Percentiles rank a stretch among this genome's conserved stretches.
Evolutionary conservation across 2,888 invertebrate species (phyloP).

Genomic region (Merodon equestris): DNA sequence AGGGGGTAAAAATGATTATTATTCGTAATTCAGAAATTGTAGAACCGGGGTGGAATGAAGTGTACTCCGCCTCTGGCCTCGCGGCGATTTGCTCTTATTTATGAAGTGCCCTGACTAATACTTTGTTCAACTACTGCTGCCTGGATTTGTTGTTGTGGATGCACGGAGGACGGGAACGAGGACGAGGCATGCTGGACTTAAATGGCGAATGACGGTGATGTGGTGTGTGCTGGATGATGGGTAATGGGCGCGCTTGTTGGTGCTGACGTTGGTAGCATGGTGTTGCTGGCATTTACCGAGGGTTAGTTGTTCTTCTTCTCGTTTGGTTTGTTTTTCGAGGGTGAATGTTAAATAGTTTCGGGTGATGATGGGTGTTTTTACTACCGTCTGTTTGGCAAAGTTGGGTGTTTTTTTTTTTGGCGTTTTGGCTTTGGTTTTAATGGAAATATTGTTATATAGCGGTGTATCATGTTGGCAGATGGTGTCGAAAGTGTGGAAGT

Average conservation of each 20-base stretch:
- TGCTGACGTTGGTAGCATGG: no score
- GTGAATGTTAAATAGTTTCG: constrained; percentile 53
- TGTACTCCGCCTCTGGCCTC: constrained; percentile 14
- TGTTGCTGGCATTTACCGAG: constrained; percentile 14
- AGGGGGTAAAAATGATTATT: constrained; percentile 67
- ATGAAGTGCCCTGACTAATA: constrained; percentile 54
- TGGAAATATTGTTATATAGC: neutral
- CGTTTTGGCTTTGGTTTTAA: neutral
- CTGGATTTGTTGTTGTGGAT: no score
- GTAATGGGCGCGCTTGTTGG: no score
- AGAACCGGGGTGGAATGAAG: constrained; percentile 42
- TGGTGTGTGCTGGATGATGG: no score
- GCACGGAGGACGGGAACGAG: no score
- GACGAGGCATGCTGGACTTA: no score
- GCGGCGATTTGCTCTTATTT: constrained; percentile 60
- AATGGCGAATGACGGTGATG: no score
- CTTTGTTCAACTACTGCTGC: constrained; percentile 1
- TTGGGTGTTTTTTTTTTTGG: neutral
- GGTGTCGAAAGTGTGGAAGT: neutral
- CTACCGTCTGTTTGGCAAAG: constrained; percentile 25
- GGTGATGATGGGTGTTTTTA: constrained; percentile 1
- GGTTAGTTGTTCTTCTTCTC: constrained; percentile 34
- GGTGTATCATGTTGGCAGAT: no score
- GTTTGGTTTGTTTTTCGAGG: constrained; percentile 37
- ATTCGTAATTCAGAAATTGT: constrained; percentile 66